phyloP scores from a whole-genome alignment of 1,140 invertebrate species.

The Aphelinus certus region DNA sequence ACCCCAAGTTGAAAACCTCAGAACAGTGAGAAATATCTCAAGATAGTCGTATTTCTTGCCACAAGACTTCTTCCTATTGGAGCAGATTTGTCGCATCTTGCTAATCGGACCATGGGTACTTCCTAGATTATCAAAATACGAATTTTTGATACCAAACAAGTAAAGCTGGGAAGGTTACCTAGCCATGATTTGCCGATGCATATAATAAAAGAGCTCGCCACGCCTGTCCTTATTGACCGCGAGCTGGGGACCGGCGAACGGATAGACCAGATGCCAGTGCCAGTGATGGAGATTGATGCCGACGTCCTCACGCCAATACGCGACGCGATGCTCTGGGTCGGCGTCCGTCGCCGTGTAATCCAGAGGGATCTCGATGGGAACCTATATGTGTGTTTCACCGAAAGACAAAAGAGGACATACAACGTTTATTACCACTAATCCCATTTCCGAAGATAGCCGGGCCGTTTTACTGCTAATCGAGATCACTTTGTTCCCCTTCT shows the following conservation, averaged over 20 bases:
- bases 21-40: no score
- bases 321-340: conserved; percentile 77
- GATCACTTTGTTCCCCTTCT: neutral
- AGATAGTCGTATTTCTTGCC: no score
- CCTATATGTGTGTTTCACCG: conserved; percentile 26
- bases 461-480: conserved; percentile 29
- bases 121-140: no score
- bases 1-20: no score
- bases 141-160: no score
- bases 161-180: conserved; percentile 53
- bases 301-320: conserved; percentile 69
- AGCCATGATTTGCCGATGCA: conserved; percentile 71
- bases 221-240: conserved; percentile 69
- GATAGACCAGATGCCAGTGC: conserved; percentile 86
- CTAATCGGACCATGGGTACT: no score
- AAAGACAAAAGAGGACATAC: neutral
- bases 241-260: conserved; percentile 69
- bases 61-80: no score
- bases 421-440: conserved; percentile 25
- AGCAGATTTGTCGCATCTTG: no score
- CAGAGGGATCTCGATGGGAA: conserved; percentile 68
- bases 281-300: conserved; percentile 77
- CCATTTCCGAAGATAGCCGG: conserved; percentile 6
- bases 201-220: conserved; percentile 72
- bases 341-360: conserved; percentile 78